These are phyloP conservation scores for Aphis gossypii DNA, from an alignment of 1,140 invertebrate genomes.

Conservation along the genomic window DNA sequence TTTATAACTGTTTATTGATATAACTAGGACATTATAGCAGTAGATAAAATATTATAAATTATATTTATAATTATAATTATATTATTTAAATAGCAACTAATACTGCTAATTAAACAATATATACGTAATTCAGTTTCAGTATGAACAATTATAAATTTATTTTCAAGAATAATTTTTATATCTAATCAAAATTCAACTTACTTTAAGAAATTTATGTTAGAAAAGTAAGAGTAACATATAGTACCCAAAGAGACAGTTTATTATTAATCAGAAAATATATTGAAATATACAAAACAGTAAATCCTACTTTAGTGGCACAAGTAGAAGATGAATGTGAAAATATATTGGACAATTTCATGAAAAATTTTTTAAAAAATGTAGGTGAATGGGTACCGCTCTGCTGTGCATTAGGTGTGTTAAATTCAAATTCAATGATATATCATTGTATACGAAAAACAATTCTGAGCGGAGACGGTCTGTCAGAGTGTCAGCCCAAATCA, in stretches of 20 bases:
- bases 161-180: not conserved
- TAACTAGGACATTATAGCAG: not conserved
- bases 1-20: not conserved
- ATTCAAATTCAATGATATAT: not conserved
- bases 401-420: not conserved
- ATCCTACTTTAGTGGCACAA: not conserved
- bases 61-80: not conserved
- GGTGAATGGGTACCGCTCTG: not conserved
- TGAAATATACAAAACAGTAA: not conserved
- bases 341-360: constrained; percentile 10
- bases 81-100: not conserved
- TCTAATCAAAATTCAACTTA: not conserved
- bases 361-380: not conserved
- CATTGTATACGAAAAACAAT: too few relatives aligned
- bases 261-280: constrained; percentile 22
- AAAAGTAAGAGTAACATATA: not conserved
- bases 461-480: too few relatives aligned
- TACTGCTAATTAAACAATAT: not conserved
- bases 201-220: not conserved
- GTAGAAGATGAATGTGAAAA: constrained; percentile 15
- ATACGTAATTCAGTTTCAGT: not conserved
- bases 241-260: not conserved
- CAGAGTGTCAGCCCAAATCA: too few relatives aligned
- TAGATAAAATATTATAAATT: not conserved
- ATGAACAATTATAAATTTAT: not conserved